phyloP scores from a whole-genome alignment of 2,113 vertebrate species.

The Coracopsis vasa region DNA sequence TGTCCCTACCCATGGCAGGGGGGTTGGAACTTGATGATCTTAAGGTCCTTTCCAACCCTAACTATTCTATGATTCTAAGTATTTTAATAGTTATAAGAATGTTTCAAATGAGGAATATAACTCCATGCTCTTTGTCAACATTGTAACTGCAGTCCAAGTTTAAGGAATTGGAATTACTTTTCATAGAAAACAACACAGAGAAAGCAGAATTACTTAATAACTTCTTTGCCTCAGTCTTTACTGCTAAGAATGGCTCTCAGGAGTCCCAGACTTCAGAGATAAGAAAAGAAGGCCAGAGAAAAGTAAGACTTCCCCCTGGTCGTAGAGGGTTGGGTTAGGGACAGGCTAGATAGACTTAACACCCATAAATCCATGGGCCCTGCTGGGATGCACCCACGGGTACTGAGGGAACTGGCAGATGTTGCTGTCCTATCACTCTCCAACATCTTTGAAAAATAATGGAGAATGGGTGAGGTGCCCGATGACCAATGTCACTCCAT shows the following conservation, averaged over 20 bases:
- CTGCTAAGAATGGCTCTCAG: not conserved
- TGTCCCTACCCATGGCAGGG: too few relatives aligned
- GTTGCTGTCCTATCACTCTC: not conserved
- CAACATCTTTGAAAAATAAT: not conserved
- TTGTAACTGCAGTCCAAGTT: not conserved
- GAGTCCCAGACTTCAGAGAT: not conserved
- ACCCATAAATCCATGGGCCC: not conserved
- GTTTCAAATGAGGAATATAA: not conserved
- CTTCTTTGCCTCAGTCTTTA: not conserved
- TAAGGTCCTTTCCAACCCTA: too few relatives aligned
- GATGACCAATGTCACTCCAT: not conserved
- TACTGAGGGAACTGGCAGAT: not conserved
- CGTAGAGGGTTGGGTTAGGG: not conserved
- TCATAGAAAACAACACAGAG: not conserved
- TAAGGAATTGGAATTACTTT: not conserved
- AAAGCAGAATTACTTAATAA: not conserved
- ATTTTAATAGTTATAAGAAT: not conserved
- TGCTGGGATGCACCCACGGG: not conserved
- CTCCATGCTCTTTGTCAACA: not conserved
- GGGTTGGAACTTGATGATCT: too few relatives aligned
- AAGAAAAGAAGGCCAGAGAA: not conserved
- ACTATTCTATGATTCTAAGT: too few relatives aligned
- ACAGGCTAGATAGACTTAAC: not conserved
- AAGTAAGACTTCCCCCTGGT: not conserved
- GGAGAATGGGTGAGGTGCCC: not conserved